These are phyloP conservation scores for Siphlonurus alternatus DNA, from an alignment of 2,888 invertebrate species.

Conservation along the genomic window DNA sequence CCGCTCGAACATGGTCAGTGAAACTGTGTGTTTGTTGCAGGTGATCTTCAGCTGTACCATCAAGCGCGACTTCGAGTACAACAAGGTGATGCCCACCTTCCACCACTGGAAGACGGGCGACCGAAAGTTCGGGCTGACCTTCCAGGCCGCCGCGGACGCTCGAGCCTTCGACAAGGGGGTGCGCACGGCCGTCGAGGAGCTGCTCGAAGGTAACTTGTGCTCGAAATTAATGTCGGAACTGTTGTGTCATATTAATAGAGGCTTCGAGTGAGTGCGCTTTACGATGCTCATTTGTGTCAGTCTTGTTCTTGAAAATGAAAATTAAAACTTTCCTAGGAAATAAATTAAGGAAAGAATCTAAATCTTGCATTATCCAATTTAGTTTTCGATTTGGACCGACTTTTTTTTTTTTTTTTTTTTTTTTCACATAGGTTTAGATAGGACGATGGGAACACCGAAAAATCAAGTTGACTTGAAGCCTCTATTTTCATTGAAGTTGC, in stretches of 20 bases:
- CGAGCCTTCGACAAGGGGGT: constrained; percentile 88
- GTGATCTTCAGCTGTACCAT: constrained; percentile 86
- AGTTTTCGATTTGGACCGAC: too few species aligned
- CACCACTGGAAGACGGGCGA: constrained; percentile 96
- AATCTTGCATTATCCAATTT: too few species aligned
- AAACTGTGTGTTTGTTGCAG: constrained; percentile 30
- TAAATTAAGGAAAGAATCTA: too few species aligned
- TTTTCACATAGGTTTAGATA: too few species aligned
- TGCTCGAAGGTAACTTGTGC: constrained; percentile 62
- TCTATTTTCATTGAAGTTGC: too few species aligned
- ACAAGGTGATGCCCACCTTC: constrained; percentile 96
- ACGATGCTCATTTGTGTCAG: too few species aligned
- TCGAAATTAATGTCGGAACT: not conserved
- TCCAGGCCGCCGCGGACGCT: constrained; percentile 90
- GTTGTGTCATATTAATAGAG: too few species aligned
- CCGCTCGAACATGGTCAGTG: not conserved
- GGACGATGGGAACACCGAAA: too few species aligned
- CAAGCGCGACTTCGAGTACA: constrained; percentile 91
- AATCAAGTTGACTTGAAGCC: too few species aligned
- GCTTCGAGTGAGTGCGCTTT: too few species aligned
- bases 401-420: not conserved
- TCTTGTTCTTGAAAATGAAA: not conserved
- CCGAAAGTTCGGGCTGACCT: constrained; percentile 87
- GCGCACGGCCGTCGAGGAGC: constrained; percentile 71
- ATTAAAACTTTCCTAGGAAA: too few species aligned